Conservation (phyloP, 2,797 vertebrate genomes). For the Aulostomus chinensis region DNA sequence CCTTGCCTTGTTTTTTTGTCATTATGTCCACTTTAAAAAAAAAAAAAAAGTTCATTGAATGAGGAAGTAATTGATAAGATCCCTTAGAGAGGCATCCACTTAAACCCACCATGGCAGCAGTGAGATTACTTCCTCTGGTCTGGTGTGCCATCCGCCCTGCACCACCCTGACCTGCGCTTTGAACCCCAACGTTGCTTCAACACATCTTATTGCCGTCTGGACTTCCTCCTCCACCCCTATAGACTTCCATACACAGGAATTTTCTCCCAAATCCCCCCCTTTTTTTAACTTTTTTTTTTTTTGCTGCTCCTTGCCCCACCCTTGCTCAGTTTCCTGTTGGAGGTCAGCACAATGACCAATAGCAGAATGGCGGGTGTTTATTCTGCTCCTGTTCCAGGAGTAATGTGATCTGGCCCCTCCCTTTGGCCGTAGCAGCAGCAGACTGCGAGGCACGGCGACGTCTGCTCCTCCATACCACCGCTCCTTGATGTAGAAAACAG, state of each 20-base stretch:
- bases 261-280: slow-evolving; percentile 44
- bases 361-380: slow-evolving; percentile 66
- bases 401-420: slow-evolving; percentile 76
- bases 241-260: slow-evolving; percentile 55
- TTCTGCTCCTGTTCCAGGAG: slow-evolving; percentile 69
- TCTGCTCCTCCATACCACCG: slow-evolving; percentile 55
- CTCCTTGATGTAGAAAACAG: slow-evolving; percentile 76
- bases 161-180: slow-evolving; percentile 24
- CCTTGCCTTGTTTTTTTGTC: slow-evolving; percentile 16
- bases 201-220: slow-evolving; percentile 45
- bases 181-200: too few species aligned
- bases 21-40: slow-evolving; percentile 24
- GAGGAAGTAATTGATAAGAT: slow-evolving; percentile 64
- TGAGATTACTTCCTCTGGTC: slow-evolving; percentile 50
- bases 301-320: slow-evolving; percentile 73
- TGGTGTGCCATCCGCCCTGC: slow-evolving; percentile 9
- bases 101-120: slow-evolving; percentile 5
- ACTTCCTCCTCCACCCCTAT: slow-evolving; percentile 50
- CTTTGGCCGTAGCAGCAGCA: slow-evolving; percentile 53
- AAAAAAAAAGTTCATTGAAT: too few species aligned
- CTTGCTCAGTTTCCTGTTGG: slow-evolving; percentile 76
- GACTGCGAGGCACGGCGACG: slow-evolving; percentile 40
- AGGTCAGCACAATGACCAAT: slow-evolving; percentile 78
- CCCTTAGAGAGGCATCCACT: slow-evolving; percentile 35
- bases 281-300: slow-evolving; percentile 44